Percentiles rank a stretch among this genome's conserved stretches.
Evolutionary conservation across 2,797 vertebrate genomes (phyloP).

Genomic region (Psittacula echo): DNA sequence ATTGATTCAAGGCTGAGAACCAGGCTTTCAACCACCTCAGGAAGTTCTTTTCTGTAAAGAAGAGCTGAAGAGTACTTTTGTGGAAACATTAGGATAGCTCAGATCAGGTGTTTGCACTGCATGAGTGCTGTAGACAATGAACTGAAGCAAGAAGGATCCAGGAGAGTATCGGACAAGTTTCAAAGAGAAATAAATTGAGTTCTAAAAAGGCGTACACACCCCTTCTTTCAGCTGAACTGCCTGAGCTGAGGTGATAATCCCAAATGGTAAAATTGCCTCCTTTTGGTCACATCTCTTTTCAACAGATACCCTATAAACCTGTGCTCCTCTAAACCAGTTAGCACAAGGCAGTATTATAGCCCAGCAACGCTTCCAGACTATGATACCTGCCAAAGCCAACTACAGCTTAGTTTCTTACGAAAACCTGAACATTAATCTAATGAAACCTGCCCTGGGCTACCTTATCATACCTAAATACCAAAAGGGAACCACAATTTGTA

Average conservation of each 20-base stretch:
- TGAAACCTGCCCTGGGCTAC: not conserved
- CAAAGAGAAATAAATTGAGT: not conserved
- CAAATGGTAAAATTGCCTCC: not conserved
- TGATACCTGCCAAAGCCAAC: accelerated
- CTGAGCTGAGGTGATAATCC: not conserved
- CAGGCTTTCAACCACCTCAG: not conserved
- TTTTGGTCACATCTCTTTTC: not conserved
- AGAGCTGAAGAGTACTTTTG: not conserved
- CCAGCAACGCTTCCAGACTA: not conserved
- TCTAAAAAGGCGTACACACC: not conserved
- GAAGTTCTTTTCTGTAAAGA: not conserved
- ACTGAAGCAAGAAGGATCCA: not conserved
- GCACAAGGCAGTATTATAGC: not conserved
- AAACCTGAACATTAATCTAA: not conserved
- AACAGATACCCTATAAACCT: not conserved
- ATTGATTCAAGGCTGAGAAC: not conserved
- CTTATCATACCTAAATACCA: not conserved
- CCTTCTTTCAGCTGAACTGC: not conserved
- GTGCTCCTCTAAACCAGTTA: not conserved
- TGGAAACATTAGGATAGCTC: not conserved
- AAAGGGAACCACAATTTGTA: not conserved
- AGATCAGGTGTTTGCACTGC: not conserved
- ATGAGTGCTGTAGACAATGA: not conserved
- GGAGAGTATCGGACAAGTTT: not conserved
- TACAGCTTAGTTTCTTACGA: not conserved